Conservation (phyloP, 2,888 invertebrate genomes). For the Agonopterix heracliana region DNA sequence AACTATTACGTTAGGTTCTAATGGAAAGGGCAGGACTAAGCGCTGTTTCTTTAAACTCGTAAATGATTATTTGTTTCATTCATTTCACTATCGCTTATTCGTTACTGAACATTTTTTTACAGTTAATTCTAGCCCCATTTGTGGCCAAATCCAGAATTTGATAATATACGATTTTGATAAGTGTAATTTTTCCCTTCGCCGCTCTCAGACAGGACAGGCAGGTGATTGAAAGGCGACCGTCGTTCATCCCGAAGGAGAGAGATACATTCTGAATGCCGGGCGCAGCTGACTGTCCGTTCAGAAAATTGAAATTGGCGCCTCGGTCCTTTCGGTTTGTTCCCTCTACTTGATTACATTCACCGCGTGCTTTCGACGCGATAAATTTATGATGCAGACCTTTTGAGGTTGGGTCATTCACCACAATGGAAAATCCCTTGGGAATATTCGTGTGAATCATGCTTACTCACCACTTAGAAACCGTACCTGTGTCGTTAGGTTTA, state of each 20-base stretch:
- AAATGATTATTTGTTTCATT: too few species aligned
- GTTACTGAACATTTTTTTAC: too few species aligned
- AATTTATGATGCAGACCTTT: conserved; percentile 18
- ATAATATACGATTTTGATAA: too few species aligned
- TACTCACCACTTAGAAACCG: too few species aligned
- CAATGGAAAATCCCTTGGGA: conserved; percentile 9
- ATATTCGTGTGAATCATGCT: conserved; percentile 6
- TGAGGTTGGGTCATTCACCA: conserved; percentile 10
- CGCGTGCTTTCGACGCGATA: conserved; percentile 20
- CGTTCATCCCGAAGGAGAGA: conserved; percentile 39
- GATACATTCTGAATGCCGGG: conserved; percentile 50
- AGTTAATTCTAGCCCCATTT: too few species aligned
- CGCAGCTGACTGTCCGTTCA: conserved; percentile 50
- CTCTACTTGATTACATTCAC: conserved; percentile 25
- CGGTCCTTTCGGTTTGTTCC: conserved; percentile 25
- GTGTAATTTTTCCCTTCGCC: conserved; percentile 14
- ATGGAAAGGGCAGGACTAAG: conserved; percentile 10
- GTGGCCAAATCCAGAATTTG: too few species aligned
- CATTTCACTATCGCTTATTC: too few species aligned
- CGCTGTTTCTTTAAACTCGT: not conserved
- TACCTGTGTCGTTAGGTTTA: too few species aligned
- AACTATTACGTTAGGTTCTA: conserved; percentile 28
- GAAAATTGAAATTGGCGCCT: conserved; percentile 54
- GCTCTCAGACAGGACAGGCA: conserved; percentile 20
- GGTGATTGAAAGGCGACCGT: conserved; percentile 57